Conservation (phyloP, 2,113 vertebrate genomes). For the Echinops telfairi region DNA sequence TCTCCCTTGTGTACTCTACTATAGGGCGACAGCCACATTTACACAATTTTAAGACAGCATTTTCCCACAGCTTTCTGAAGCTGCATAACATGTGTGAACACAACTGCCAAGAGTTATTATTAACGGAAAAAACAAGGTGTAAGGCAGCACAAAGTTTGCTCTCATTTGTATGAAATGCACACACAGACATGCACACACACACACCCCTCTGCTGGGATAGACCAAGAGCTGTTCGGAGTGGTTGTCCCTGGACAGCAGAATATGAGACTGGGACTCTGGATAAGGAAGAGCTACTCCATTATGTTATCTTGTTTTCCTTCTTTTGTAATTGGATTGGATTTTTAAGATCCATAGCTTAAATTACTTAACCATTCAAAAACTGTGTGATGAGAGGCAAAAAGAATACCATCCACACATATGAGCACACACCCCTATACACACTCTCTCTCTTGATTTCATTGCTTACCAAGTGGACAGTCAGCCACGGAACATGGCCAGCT, state of each 20-base stretch:
- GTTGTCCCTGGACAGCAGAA: background rate
- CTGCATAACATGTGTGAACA: background rate
- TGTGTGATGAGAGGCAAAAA: background rate
- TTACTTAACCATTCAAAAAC: constrained; percentile 46
- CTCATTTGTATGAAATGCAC: background rate
- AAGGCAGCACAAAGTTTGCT: background rate
- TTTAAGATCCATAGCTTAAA: constrained; percentile 35
- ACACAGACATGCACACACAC: background rate
- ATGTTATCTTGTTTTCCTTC: background rate
- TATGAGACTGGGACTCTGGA: background rate
- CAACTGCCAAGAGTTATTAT: background rate
- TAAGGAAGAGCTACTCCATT: background rate
- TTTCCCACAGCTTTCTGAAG: no score
- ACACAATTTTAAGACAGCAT: background rate
- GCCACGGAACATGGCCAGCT: background rate
- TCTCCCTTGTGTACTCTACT: background rate
- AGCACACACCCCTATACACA: background rate
- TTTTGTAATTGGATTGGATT: background rate
- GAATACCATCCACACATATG: background rate
- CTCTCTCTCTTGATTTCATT: constrained; percentile 35
- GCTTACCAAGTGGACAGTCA: background rate
- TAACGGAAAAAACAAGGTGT: background rate
- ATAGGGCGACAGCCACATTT: background rate
- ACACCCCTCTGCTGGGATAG: background rate
- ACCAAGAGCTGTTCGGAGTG: background rate